Evolutionary conservation across 2,888 invertebrate genomes (phyloP).

Genomic region (Mythimna ferrago): DNA sequence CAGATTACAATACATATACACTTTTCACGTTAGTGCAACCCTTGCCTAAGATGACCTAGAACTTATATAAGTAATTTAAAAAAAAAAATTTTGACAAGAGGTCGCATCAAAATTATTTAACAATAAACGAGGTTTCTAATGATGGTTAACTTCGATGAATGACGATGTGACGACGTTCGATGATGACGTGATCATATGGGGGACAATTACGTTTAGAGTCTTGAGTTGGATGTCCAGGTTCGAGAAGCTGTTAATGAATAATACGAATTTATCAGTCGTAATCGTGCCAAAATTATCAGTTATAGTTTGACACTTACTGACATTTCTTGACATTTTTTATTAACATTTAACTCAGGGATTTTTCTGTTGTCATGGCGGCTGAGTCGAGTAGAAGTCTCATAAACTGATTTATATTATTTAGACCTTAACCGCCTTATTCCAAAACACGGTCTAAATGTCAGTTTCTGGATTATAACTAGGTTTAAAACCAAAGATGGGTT

Average conservation of each 20-base stretch:
- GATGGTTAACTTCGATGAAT: neutral
- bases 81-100: neutral
- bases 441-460: too few relatives aligned
- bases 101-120: too few relatives aligned
- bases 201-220: neutral
- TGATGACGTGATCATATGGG: neutral
- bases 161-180: too few relatives aligned
- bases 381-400: neutral
- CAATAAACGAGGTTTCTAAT: neutral
- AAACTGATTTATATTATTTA: neutral
- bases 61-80: neutral
- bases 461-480: too few relatives aligned
- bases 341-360: neutral
- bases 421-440: neutral
- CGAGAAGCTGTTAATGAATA: neutral
- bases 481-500: too few relatives aligned
- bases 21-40: neutral
- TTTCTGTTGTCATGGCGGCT: neutral
- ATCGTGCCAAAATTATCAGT: too few relatives aligned
- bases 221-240: too few relatives aligned
- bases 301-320: too few relatives aligned
- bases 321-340: too few relatives aligned
- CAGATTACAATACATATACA: neutral
- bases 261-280: neutral
- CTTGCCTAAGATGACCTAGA: neutral